Evolutionary conservation across 2,797 vertebrate species (phyloP).

Genomic region (Molossus molossus): DNA sequence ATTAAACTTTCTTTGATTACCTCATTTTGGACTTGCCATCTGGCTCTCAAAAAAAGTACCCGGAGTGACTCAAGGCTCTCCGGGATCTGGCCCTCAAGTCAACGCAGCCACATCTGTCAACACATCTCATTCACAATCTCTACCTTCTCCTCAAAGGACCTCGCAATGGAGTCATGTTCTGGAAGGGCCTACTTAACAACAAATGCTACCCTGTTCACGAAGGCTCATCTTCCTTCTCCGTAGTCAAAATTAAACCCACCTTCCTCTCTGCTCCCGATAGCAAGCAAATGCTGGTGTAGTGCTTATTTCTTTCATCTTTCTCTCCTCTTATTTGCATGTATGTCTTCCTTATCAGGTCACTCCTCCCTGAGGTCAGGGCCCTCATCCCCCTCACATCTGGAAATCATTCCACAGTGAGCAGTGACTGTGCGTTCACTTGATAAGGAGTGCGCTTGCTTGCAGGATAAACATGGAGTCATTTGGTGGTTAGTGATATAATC

Average conservation of each 20-base stretch:
- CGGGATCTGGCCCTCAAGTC: background rate
- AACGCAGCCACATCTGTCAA: background rate
- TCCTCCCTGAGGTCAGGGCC: background rate
- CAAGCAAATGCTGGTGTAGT: background rate
- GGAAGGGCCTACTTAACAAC: background rate
- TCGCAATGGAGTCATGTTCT: background rate
- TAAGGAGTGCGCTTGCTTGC: background rate
- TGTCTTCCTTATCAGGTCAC: background rate
- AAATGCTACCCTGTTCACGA: background rate
- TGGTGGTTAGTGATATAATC: background rate
- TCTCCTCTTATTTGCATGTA: background rate
- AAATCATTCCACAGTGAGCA: background rate
- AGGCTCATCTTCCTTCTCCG: background rate
- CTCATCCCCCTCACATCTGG: background rate
- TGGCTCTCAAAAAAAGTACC: background rate
- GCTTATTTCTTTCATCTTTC: background rate
- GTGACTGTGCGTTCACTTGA: background rate
- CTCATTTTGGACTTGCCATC: slow-evolving; percentile 7
- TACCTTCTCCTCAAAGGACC: background rate
- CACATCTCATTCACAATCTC: background rate
- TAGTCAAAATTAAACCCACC: background rate
- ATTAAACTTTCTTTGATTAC: slow-evolving; percentile 13
- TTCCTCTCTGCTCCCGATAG: background rate
- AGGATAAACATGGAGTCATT: background rate
- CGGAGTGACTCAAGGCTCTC: background rate